These are phyloP conservation scores for Gallinago stenura DNA, from an alignment of 2,797 vertebrate genomes.

Conservation along the genomic window DNA sequence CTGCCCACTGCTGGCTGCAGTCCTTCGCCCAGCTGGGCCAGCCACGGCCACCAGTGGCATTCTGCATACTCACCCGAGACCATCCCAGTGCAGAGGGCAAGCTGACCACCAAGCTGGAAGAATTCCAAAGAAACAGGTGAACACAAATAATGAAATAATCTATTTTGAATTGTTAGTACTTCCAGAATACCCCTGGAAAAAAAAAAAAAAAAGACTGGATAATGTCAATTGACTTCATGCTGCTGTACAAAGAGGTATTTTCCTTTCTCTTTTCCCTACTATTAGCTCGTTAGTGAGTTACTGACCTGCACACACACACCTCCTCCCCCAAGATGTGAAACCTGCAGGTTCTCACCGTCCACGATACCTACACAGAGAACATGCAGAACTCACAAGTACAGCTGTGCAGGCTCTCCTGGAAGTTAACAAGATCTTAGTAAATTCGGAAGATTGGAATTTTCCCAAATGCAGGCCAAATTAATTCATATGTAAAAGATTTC, in stretches of 20 bases:
- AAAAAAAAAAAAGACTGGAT: not conserved
- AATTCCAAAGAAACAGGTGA: not conserved
- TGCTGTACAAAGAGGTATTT: not conserved
- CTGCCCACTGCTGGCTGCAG: not conserved
- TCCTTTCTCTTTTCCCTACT: not conserved
- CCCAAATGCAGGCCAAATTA: not conserved
- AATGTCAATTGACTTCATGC: not conserved
- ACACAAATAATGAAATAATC: not conserved
- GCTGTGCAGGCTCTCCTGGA: not conserved
- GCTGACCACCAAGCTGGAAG: not conserved
- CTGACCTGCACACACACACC: not conserved
- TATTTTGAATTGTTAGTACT: not conserved
- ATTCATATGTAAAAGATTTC: conserved; percentile 33
- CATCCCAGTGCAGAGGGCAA: not conserved
- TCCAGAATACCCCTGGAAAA: not conserved
- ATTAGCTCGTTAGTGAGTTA: not conserved
- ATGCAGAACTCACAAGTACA: not conserved
- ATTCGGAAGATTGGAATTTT: conserved; percentile 2
- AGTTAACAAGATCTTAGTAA: conserved; percentile 2
- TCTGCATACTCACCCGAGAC: fast-evolving
- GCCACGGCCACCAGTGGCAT: not conserved
- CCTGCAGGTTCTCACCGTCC: not conserved
- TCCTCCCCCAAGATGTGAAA: not conserved
- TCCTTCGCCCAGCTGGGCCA: not conserved
- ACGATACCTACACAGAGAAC: not conserved